These are phyloP conservation scores for Colletes gigas DNA, from an alignment of 1,140 invertebrate species.

Conservation along the genomic window DNA sequence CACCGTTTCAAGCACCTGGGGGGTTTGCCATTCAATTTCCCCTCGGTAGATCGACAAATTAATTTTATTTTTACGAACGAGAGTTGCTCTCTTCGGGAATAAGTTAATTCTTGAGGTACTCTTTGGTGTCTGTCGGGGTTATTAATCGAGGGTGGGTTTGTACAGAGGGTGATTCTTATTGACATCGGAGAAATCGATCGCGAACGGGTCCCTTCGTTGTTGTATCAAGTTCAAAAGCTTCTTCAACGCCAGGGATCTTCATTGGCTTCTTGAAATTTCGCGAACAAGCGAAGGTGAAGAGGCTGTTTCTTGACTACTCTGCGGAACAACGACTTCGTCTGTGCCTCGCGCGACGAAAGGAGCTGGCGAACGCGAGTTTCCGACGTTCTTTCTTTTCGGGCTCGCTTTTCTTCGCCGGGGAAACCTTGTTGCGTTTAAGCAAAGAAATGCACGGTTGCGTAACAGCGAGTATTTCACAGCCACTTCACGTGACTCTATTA, in stretches of 20 bases:
- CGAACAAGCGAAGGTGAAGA: constrained; percentile 31
- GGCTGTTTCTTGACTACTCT: constrained; percentile 24
- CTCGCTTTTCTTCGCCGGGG: constrained; percentile 35
- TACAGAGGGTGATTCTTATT: too few relatives aligned
- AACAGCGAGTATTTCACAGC: constrained; percentile 44
- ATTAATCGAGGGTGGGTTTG: neutral
- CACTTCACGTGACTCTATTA: constrained; percentile 41
- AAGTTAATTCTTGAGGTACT: neutral
- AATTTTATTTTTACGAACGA: neutral
- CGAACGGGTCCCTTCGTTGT: neutral
- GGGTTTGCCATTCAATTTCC: too few relatives aligned
- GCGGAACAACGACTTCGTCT: constrained; percentile 51
- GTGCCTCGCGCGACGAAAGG: constrained; percentile 35
- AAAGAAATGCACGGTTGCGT: constrained; percentile 44
- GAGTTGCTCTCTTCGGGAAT: neutral
- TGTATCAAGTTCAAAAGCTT: neutral
- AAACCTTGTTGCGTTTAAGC: constrained; percentile 53
- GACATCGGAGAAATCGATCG: too few relatives aligned
- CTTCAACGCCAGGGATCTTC: neutral
- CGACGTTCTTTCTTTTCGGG: constrained; percentile 35
- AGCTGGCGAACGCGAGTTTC: constrained; percentile 38
- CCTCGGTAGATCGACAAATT: neutral
- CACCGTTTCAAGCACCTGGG: too few relatives aligned
- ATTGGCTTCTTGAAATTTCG: constrained; percentile 34
- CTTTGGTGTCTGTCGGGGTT: neutral